phyloP scores from a whole-genome alignment of 2,888 invertebrate genomes.

The Aphodius sticticus region DNA sequence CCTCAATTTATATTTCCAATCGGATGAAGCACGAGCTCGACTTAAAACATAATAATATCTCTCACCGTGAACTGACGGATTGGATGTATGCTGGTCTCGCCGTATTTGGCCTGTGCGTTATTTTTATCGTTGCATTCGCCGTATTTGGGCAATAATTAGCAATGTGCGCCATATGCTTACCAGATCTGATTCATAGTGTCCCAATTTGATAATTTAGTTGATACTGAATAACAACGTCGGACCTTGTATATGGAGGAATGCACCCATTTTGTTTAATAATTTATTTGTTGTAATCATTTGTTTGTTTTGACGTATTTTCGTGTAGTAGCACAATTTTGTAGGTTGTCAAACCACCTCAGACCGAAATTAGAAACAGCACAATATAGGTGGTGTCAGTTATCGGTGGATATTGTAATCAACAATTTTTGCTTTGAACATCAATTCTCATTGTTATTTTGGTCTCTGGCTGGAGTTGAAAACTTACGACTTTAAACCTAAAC shows the following conservation, averaged over 20 bases:
- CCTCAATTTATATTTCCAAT: too few species aligned
- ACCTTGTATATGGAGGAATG: neutral
- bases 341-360: conserved; percentile 57
- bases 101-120: neutral
- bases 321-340: conserved; percentile 36
- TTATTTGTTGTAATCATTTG: conserved; percentile 6
- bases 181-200: neutral
- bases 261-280: neutral
- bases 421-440: neutral
- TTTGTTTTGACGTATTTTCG: neutral
- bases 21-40: too few species aligned
- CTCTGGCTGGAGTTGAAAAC: conserved; percentile 55
- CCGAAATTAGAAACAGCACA: conserved; percentile 49
- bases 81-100: neutral
- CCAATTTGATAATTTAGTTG: neutral
- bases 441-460: conserved; percentile 46
- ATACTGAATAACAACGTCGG: neutral
- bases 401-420: conserved; percentile 11
- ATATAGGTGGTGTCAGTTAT: conserved; percentile 19
- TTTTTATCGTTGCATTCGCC: neutral
- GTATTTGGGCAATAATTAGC: neutral
- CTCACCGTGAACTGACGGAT: too few species aligned
- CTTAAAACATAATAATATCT: too few species aligned
- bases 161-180: neutral
- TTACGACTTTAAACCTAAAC: conserved; percentile 37